These are phyloP conservation scores for Eilema depressum DNA, from an alignment of 2,888 invertebrate genomes.

Conservation along the genomic window DNA sequence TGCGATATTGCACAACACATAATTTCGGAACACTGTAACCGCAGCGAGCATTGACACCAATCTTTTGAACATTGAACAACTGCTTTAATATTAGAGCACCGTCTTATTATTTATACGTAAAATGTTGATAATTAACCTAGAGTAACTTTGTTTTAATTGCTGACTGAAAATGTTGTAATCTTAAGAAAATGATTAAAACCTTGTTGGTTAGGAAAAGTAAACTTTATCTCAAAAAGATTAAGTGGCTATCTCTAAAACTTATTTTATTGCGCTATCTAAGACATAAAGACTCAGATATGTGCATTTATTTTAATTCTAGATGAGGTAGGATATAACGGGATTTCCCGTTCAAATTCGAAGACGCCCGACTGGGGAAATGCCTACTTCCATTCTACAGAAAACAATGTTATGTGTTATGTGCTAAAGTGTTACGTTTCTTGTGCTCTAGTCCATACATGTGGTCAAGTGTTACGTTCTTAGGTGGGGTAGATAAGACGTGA, in stretches of 20 bases:
- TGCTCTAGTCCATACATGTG: not conserved
- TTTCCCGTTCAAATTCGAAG: not conserved
- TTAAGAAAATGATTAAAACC: not conserved
- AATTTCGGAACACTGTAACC: constrained; percentile 85
- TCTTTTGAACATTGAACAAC: constrained; percentile 77
- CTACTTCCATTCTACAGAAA: not conserved
- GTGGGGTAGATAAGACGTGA: not conserved
- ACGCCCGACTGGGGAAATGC: not conserved
- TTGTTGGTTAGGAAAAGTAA: not conserved
- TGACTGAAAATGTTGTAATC: not conserved
- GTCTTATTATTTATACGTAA: constrained; percentile 48
- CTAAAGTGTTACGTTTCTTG: too few species aligned
- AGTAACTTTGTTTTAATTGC: constrained; percentile 30
- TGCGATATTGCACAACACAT: constrained; percentile 79
- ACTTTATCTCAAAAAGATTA: not conserved
- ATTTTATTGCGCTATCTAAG: constrained; percentile 4
- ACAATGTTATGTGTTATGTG: not conserved
- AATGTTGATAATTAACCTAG: constrained; percentile 25
- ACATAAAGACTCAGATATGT: not conserved
- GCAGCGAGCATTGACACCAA: constrained; percentile 86
- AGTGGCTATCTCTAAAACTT: not conserved
- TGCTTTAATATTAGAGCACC: constrained; percentile 62
- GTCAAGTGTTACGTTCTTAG: not conserved
- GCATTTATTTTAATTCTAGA: not conserved
- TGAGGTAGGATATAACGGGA: constrained; percentile 4